Conservation (phyloP, 2,113 vertebrate genomes). For the Ageneiosus marmoratus region DNA sequence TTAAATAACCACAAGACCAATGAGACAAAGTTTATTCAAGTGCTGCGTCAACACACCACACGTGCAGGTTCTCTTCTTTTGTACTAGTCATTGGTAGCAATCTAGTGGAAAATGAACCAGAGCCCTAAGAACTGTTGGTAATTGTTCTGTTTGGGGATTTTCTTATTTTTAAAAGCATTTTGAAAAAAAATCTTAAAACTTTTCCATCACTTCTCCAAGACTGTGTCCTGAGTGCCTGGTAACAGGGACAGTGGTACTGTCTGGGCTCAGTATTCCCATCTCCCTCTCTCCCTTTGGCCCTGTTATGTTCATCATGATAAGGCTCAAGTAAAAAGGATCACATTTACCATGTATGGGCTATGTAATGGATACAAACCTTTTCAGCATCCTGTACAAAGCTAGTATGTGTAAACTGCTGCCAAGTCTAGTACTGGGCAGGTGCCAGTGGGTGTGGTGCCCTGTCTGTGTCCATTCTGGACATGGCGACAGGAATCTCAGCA, state of each 20-base stretch:
- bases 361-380: slow-evolving; percentile 28
- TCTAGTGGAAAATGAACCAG: neutral
- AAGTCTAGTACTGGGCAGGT: slow-evolving; percentile 14
- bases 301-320: slow-evolving; percentile 46
- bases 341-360: slow-evolving; percentile 34
- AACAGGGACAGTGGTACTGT: slow-evolving; percentile 26
- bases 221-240: slow-evolving; percentile 57
- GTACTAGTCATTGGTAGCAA: neutral
- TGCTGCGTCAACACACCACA: neutral
- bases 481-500: neutral
- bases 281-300: slow-evolving; percentile 47
- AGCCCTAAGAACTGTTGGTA: neutral
- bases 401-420: slow-evolving; percentile 22
- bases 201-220: slow-evolving; percentile 57
- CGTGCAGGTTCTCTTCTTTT: neutral
- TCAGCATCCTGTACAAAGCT: slow-evolving; percentile 13
- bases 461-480: neutral
- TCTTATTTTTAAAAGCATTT: neutral
- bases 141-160: neutral
- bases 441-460: neutral
- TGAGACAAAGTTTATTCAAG: neutral
- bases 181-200: neutral
- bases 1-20: neutral
- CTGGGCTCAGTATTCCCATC: slow-evolving; percentile 50
- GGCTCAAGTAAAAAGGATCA: slow-evolving; percentile 22